These are phyloP conservation scores for Menura novaehollandiae DNA, from an alignment of 2,113 vertebrate species.

Conservation along the genomic window DNA sequence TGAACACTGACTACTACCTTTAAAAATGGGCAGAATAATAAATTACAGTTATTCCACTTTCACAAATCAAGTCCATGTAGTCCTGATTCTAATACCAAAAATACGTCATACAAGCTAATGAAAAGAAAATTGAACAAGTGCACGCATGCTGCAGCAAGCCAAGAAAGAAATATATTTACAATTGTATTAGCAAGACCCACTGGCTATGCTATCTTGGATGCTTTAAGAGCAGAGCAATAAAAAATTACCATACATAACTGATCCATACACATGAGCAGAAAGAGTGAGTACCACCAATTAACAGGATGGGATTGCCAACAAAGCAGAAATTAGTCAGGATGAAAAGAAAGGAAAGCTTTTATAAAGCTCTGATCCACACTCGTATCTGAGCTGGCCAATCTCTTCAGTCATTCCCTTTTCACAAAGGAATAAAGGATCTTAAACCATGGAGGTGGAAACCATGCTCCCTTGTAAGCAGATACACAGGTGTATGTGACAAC, in stretches of 20 bases:
- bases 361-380: not conserved
- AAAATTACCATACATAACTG: not conserved
- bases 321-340: not conserved
- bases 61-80: not conserved
- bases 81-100: conserved; percentile 4
- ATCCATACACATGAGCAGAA: not conserved
- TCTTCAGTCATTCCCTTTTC: not conserved
- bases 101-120: conserved; percentile 6
- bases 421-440: not conserved
- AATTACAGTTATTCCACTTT: not conserved
- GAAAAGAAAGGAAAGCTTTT: not conserved
- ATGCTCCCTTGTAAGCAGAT: not conserved
- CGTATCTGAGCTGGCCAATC: not conserved
- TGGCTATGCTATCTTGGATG: not conserved
- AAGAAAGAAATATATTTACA: conserved; percentile 20
- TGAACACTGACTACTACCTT: not conserved
- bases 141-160: not conserved
- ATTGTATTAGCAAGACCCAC: not conserved
- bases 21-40: not conserved
- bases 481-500: not conserved
- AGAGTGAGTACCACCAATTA: not conserved
- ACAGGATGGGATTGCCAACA: not conserved
- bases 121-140: conserved; percentile 42
- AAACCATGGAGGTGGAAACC: not conserved
- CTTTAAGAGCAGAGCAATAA: not conserved